phyloP scores from a whole-genome alignment of 2,888 invertebrate genomes.

The Malthinus flaveolus region DNA sequence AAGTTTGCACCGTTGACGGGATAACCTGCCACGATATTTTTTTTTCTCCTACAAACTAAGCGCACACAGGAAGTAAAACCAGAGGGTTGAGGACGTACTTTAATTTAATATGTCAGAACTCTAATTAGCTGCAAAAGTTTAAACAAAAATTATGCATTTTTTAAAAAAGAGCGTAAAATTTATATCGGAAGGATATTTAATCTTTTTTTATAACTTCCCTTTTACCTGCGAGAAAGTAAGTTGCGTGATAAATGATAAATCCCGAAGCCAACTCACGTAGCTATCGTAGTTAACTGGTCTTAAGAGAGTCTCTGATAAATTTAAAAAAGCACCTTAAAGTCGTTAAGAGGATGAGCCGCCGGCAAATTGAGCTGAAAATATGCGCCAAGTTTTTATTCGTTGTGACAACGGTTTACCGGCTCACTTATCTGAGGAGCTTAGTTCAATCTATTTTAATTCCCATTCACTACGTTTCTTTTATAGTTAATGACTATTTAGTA shows the following conservation, averaged over 20 bases:
- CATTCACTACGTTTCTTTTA: conserved; percentile 28
- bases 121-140: conserved; percentile 8
- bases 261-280: conserved; percentile 45
- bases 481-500: conserved; percentile 31
- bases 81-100: conserved; percentile 18
- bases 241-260: conserved; percentile 37
- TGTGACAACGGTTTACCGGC: conserved; percentile 45
- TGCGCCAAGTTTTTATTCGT: conserved; percentile 45
- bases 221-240: conserved; percentile 23
- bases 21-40: conserved; percentile 15
- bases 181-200: conserved; percentile 38
- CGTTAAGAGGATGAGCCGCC: conserved; percentile 51
- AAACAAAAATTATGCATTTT: neutral
- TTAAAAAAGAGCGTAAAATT: neutral
- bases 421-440: conserved; percentile 39
- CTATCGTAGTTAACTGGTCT: conserved; percentile 44
- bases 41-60: neutral
- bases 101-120: conserved; percentile 31
- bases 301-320: conserved; percentile 49
- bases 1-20: conserved; percentile 29
- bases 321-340: conserved; percentile 52
- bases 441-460: conserved; percentile 39
- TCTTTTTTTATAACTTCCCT: conserved; percentile 41
- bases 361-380: conserved; percentile 55
- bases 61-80: conserved; percentile 16